Evolutionary conservation across 1,140 invertebrate genomes (phyloP), one percentile per base, ranked within the genome.

Genomic region (Cecropterus lyciades): DNA sequence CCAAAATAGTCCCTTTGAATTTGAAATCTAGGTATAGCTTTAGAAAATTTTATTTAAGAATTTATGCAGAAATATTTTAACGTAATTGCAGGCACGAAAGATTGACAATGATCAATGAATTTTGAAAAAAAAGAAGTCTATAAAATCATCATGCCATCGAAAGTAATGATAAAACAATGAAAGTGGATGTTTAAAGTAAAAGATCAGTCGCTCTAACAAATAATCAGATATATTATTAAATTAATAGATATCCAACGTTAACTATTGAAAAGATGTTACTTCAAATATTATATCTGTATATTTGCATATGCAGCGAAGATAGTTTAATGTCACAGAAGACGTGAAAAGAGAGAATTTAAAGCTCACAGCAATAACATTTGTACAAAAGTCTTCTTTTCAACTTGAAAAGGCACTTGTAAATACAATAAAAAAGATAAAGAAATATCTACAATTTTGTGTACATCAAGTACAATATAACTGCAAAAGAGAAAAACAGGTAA

Each of bases 301-400:
- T 70, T 72, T 70, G 40, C 59, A 66, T 53, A 40, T 45, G 42
- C 33, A 40, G 53, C 17, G 16, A 57, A 69, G 57, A 60, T 48
- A 67, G 16, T 33, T 45, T 62, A 49, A 73, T 69, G 53, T 57
- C 49, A 67, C 59, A 62, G 59, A 65, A 59, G 65, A 74, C 64
- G 67, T 48, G 70, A 56, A 67, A 63, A 73, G 45, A 73, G 69
- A 52, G 65, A 66, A 55, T 40, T 65, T 65, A 66, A 80, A 80
- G 78, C 78, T 75, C 55, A 67, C 59, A 80, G 78, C 75, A 69
- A 68, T 66, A 70, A 80, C 63, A 75, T 65, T 65, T 55, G 62
- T 56, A 48, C 24, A 65, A 46, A 16, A 40, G 6, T 46, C 42
- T 42, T 59, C 70, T 59, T 69, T 73, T 67, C 70, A 73, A 69